Percentiles rank a stretch among this genome's conserved stretches.
These are phyloP conservation scores for Drosophila aff. DNA, from an alignment of 1,140 invertebrate species.

Conservation along the genomic window DNA sequence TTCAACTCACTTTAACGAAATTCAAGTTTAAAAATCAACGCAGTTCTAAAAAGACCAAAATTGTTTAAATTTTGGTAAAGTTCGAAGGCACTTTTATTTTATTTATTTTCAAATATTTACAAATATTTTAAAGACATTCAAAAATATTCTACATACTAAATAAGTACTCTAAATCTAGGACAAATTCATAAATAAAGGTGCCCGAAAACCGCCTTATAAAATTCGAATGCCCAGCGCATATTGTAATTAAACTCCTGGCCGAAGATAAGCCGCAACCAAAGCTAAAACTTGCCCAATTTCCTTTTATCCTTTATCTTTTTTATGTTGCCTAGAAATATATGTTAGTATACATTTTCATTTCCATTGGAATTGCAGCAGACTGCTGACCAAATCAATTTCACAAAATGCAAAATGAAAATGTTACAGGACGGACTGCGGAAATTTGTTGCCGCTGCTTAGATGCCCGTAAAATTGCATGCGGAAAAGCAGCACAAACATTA, in stretches of 20 bases:
- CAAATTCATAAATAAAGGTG: not conserved
- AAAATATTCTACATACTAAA: not conserved
- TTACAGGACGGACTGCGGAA: slow-evolving; percentile 37
- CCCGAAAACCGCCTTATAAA: not conserved
- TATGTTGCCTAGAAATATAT: slow-evolving; percentile 5
- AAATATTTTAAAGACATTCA: not conserved
- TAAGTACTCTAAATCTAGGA: not conserved
- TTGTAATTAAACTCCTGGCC: slow-evolving; percentile 48
- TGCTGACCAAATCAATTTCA: slow-evolving; percentile 72
- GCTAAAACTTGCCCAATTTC: slow-evolving; percentile 42
- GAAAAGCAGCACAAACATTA: slow-evolving; percentile 61
- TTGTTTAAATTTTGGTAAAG: not conserved
- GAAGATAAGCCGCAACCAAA: slow-evolving; percentile 39
- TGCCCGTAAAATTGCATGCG: slow-evolving; percentile 68
- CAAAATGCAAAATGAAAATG: slow-evolving; percentile 60
- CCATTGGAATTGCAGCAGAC: slow-evolving; percentile 46
- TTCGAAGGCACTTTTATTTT: not conserved
- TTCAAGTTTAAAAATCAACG: accelerated
- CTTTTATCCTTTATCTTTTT: slow-evolving; percentile 11
- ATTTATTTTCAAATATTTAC: not conserved
- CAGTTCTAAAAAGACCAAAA: accelerated
- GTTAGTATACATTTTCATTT: slow-evolving; percentile 21
- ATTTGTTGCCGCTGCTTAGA: slow-evolving; percentile 63
- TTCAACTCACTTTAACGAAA: not conserved
- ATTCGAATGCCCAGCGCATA: not conserved